phyloP scores from a whole-genome alignment of 2,797 vertebrate genomes.

The Myotis myotis region DNA sequence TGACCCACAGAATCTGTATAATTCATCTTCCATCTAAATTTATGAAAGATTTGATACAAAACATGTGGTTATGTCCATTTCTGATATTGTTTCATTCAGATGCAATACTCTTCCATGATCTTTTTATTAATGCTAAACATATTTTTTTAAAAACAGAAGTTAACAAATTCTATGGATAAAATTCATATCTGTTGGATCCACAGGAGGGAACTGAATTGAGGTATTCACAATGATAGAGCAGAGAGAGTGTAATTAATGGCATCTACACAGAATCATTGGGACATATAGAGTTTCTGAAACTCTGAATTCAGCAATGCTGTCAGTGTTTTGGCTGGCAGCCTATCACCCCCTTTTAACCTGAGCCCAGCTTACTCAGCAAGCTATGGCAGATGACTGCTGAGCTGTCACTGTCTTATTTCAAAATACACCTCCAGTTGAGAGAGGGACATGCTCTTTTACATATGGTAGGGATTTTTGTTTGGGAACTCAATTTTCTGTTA shows the following conservation, averaged over 20 bases:
- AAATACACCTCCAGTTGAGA: constrained; percentile 76
- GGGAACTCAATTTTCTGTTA: constrained; percentile 65
- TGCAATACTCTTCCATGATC: not conserved
- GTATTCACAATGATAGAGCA: constrained; percentile 31
- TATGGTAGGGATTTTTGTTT: constrained; percentile 73
- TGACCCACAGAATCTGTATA: not conserved
- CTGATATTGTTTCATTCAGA: constrained; percentile 14
- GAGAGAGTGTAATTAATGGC: constrained; percentile 61
- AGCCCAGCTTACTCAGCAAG: constrained; percentile 79
- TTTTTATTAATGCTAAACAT: constrained; percentile 41
- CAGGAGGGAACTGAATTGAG: not conserved
- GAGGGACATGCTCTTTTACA: constrained; percentile 74
- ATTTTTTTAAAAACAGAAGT: constrained; percentile 33
- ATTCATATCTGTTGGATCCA: constrained; percentile 41
- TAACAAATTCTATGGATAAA: constrained; percentile 49
- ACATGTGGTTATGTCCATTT: constrained; percentile 13
- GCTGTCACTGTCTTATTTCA: constrained; percentile 78
- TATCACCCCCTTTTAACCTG: constrained; percentile 75
- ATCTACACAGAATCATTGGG: constrained; percentile 70
- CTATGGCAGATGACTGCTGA: constrained; percentile 76
- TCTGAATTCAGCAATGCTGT: constrained; percentile 73
- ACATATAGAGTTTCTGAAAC: constrained; percentile 77
- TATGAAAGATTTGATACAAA: constrained; percentile 13
- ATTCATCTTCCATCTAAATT: not conserved
- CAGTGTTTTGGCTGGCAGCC: constrained; percentile 80